Evolutionary conservation across 2,888 invertebrate genomes (phyloP).

Genomic region (Oxytorus armatus): DNA sequence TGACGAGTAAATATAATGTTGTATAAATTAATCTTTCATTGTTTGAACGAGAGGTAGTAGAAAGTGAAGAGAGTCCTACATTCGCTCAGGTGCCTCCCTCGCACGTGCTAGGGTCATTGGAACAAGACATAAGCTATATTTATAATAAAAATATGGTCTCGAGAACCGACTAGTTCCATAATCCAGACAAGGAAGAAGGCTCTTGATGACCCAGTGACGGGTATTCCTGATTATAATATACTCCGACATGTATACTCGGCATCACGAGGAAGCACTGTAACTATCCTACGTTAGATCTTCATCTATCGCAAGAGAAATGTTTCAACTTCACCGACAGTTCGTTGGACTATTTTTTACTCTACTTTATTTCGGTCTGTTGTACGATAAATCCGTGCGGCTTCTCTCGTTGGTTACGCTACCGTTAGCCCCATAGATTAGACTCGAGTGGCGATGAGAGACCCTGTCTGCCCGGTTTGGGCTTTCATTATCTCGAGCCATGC

Average conservation of each 20-base stretch:
- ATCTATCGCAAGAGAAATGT: constrained; percentile 38
- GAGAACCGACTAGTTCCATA: background rate
- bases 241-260: background rate
- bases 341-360: constrained; percentile 15
- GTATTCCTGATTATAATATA: constrained; percentile 22
- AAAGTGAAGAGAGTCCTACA: background rate
- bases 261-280: constrained; percentile 6
- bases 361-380: constrained; percentile 39
- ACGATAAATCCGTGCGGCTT: constrained; percentile 25
- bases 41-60: background rate
- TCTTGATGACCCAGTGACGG: constrained; percentile 28
- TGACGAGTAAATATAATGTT: too few species aligned
- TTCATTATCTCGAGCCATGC: constrained; percentile 56
- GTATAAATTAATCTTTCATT: too few species aligned
- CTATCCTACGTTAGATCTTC: background rate
- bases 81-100: background rate
- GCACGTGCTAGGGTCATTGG: constrained; percentile 1
- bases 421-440: constrained; percentile 1
- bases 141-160: constrained; percentile 1
- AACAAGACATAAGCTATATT: constrained; percentile 3
- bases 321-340: constrained; percentile 42
- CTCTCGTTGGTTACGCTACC: background rate
- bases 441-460: constrained; percentile 42
- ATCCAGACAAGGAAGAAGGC: constrained; percentile 20
- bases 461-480: constrained; percentile 19